These are phyloP conservation scores for Bombus superbus DNA, from an alignment of 1,140 invertebrate species.

Conservation along the genomic window DNA sequence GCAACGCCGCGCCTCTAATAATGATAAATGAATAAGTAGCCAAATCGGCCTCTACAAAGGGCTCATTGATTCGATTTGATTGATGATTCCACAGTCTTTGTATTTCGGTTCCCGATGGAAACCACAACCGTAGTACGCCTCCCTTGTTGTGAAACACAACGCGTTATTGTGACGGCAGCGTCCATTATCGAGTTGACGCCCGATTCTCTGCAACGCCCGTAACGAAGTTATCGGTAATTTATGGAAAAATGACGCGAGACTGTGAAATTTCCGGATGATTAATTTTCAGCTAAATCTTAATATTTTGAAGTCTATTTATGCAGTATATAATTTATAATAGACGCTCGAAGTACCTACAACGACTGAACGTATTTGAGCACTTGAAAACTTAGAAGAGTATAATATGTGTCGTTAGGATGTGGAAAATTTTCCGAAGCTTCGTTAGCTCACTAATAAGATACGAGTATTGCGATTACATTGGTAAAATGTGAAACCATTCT, in stretches of 20 bases:
- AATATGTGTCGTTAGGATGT: no score
- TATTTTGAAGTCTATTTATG: neutral
- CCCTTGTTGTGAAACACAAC: slow-evolving; percentile 31
- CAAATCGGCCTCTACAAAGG: slow-evolving; percentile 78
- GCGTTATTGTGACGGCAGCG: slow-evolving; percentile 23
- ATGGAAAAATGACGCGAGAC: slow-evolving; percentile 3
- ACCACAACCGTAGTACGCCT: slow-evolving; percentile 39
- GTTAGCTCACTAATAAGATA: no score
- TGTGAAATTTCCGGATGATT: neutral
- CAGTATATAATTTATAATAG: neutral
- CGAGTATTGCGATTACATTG: no score
- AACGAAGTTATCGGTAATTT: slow-evolving; percentile 21
- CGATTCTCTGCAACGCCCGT: neutral
- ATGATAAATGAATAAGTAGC: slow-evolving; percentile 82
- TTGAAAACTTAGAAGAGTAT: no score
- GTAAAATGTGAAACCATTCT: no score
- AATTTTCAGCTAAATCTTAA: no score
- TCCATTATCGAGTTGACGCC: slow-evolving; percentile 21
- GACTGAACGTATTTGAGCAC: accelerated
- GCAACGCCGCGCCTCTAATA: slow-evolving; percentile 71
- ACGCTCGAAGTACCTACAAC: neutral
- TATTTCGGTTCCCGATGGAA: slow-evolving; percentile 63
- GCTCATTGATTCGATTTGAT: slow-evolving; percentile 77
- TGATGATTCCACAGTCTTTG: slow-evolving; percentile 75
- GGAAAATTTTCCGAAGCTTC: no score